A percentile compares a stretch with the other conserved stretches of the same genome.
Conservation (phyloP, 2,888 invertebrate species). For the Neoitamus cyanurus region DNA sequence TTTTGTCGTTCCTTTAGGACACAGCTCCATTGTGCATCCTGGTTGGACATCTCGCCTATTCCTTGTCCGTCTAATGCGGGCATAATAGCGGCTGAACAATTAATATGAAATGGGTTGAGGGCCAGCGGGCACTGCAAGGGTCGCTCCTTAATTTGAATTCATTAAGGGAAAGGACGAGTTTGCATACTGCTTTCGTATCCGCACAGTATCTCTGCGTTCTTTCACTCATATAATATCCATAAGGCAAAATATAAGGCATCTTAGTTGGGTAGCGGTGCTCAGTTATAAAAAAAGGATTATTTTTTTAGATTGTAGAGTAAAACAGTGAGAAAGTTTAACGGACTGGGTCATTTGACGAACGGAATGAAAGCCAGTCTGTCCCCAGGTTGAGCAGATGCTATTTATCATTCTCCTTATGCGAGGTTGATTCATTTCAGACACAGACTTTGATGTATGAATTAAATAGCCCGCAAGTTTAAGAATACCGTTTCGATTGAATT, state of each 20-base stretch:
- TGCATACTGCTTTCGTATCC: background rate
- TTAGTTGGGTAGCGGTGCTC: background rate
- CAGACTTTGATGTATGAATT: too few species aligned
- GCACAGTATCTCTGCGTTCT: background rate
- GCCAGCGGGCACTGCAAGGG: background rate
- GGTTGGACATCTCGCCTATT: slow-evolving; percentile 65
- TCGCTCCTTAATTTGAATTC: background rate
- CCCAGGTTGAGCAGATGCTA: too few species aligned
- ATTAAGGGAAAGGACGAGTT: slow-evolving; percentile 14
- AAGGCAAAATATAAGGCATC: background rate
- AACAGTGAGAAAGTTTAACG: background rate
- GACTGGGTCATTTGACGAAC: too few species aligned
- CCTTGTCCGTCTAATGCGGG: slow-evolving; percentile 57
- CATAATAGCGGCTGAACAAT: slow-evolving; percentile 54
- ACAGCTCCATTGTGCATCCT: slow-evolving; percentile 58
- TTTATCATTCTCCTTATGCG: too few species aligned
- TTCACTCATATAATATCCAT: background rate
- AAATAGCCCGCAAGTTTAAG: too few species aligned
- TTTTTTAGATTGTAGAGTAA: background rate
- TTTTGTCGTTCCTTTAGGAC: background rate
- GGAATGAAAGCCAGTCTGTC: too few species aligned
- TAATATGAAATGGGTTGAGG: background rate
- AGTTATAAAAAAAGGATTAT: background rate
- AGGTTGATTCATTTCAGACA: too few species aligned
- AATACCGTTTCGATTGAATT: too few species aligned